Evolutionary conservation across 2,113 vertebrate genomes (phyloP).

Genomic region (human): GRCh38 chr6:126917001-126917500

Average conservation of each 20-base stretch:
- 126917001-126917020: not conserved
- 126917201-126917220: not conserved
- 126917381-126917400: not conserved
- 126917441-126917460: not conserved
- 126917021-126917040: not conserved
- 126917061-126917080: not conserved
- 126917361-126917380: not conserved
- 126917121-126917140: not conserved
- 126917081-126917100: not conserved
- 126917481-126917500: not conserved
- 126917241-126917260: not conserved
- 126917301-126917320: not conserved
- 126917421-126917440: not conserved
- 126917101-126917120: not conserved
- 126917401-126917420: not conserved
- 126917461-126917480: not conserved
- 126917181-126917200: not conserved
- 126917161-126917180: not conserved
- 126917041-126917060: not conserved
- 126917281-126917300: not conserved
- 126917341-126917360: not conserved
- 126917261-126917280: not conserved
- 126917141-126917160: not conserved
- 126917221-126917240: not conserved
- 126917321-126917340: not conserved